Evolutionary conservation across 2,888 invertebrate genomes (phyloP).

Genomic region (Tiliacea citrago): DNA sequence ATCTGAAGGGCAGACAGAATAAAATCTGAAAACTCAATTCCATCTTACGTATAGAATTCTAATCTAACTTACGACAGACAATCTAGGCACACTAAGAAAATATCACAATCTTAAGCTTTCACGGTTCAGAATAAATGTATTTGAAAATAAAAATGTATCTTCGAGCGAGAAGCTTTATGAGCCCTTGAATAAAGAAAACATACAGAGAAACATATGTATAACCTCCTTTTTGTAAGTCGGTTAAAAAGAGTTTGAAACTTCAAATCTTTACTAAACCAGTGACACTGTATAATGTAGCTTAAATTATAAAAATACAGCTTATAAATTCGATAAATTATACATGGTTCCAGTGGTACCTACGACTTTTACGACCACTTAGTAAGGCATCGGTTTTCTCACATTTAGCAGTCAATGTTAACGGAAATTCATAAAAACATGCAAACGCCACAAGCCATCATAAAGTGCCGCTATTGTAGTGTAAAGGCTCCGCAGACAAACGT

Average conservation of each 20-base stretch:
- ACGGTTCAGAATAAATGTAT: constrained; percentile 14
- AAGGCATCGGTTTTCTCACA: no score
- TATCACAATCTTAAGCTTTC: constrained; percentile 18
- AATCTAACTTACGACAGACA: constrained; percentile 19
- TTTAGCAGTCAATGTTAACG: no score
- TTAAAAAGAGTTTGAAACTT: not conserved
- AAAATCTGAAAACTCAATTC: not conserved
- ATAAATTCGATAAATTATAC: not conserved
- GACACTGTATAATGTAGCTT: not conserved
- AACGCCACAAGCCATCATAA: no score
- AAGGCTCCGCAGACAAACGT: no score
- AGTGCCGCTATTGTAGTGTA: no score
- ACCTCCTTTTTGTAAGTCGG: no score
- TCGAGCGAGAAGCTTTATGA: not conserved
- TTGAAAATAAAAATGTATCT: constrained; percentile 3
- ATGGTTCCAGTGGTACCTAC: not conserved
- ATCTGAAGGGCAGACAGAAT: not conserved
- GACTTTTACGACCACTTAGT: not conserved
- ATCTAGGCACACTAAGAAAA: constrained; percentile 23
- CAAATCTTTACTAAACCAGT: not conserved
- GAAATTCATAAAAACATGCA: no score
- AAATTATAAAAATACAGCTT: not conserved
- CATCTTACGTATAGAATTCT: not conserved
- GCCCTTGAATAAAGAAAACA: not conserved
- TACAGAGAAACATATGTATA: no score